A percentile compares a stretch with the other conserved stretches of the same genome.
Conservation (phyloP, 2,888 invertebrate genomes). For the Calameuta pallipes region DNA sequence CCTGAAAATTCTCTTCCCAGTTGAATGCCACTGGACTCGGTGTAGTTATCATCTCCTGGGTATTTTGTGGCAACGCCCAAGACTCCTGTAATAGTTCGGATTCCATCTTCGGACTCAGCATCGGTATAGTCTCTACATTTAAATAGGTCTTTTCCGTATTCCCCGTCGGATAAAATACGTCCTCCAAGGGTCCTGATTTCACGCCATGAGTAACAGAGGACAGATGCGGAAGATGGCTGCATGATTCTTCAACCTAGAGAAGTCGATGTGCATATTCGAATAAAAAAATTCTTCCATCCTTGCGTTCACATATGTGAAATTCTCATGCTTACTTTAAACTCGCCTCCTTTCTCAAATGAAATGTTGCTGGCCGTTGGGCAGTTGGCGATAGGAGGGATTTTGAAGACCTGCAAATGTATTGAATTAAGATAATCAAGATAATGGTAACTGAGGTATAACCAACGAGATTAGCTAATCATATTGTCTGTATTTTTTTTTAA, state of each 20-base stretch:
- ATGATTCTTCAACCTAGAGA: constrained; percentile 53
- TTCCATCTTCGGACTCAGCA: constrained; percentile 53
- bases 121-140: constrained; percentile 44
- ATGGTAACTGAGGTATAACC: background rate
- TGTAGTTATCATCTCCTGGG: background rate
- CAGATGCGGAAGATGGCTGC: constrained; percentile 51
- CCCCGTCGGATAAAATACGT: constrained; percentile 22
- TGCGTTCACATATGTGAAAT: background rate
- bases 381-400: constrained; percentile 62
- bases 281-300: background rate
- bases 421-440: constrained; percentile 2
- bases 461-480: background rate
- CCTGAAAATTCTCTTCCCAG: constrained; percentile 76
- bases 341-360: constrained; percentile 60
- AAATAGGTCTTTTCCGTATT: constrained; percentile 35
- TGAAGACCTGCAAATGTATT: constrained; percentile 47
- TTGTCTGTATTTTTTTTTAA: background rate
- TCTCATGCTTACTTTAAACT: constrained; percentile 52
- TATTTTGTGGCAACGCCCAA: constrained; percentile 22
- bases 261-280: constrained; percentile 1
- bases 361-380: constrained; percentile 64
- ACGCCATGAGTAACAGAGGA: constrained; percentile 64
- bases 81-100: constrained; percentile 41
- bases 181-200: constrained; percentile 47
- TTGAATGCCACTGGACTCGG: constrained; percentile 27